Base-by-base conservation (phyloP, 2,888 invertebrate species). In the Eupithecia subfuscata region DNA sequence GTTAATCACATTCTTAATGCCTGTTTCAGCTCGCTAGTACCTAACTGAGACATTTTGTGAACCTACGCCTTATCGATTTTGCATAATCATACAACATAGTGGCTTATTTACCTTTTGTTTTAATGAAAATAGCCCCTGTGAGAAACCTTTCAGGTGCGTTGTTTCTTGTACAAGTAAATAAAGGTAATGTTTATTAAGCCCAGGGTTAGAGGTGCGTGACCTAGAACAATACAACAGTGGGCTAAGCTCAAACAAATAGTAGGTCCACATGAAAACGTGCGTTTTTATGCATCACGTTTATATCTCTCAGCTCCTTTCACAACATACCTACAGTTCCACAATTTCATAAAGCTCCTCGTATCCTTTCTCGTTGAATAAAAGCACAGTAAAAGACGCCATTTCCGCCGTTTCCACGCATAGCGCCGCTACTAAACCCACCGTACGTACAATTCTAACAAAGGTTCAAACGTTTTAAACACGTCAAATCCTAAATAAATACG, bases 401-500 rank as follows among this genome's bases (percentile, higher is more conserved):
- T 64, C 9, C 8, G 2, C 11, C 64, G 64, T 60, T 25, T 60
- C 25, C 60, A 60, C 56, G 60, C 60, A 22, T 11, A 60, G 22
- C 60, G 60, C 60, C 60, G 60, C 60, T 14, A 34, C 34, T 64
- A 30, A 34, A 34, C 18, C 67, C 40, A 40, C 18, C 22, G 18
- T 67, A 34, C 37, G 34, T 18, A 71, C 74, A 69, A 73, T 60
- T 75, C 73, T 67, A 48, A 71, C 69, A 68, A 74, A 63, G 65
- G 70, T 60, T 73, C 34, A 65, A 71, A 60, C 75, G 75, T 60
- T 76, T 74, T 52, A 74, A 77, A 76, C 75, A 64, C 69, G 70
- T 70, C 69, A 71, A 79, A 77, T 77, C 77, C 79, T 80, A 78
- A 78, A 77, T 76, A 80, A 80, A 80, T 78, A 79, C 78, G 63